Evolutionary conservation across 1,140 invertebrate species (phyloP), one percentile per base, ranked within the genome.

Genomic region (Bicyclus anynana): DNA sequence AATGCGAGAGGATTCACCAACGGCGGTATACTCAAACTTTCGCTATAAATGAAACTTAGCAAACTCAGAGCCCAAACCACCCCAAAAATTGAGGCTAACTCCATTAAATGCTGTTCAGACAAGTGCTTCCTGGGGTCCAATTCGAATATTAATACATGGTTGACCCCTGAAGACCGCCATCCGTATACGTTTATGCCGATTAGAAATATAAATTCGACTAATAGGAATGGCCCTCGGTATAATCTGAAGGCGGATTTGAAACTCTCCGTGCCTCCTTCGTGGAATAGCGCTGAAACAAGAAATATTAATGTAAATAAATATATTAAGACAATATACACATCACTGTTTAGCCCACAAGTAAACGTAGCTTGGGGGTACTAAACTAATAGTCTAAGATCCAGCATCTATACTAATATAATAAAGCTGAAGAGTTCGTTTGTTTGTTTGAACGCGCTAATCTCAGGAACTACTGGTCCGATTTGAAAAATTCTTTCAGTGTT

Each of bases 81-180:
- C 13, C 97, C 97, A 63, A 99, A 95, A 59, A 99, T 96, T 0
- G 97, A 94, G 0, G 98, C 96, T 63, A 99, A 84, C 89, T 99
- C 98, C 93, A 99, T 97, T 1, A 99, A 89, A 88, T 99, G 96
- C 75, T 99, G 98, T 76, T 99, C 97, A 0, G 97, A 95, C 0
- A 97, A 89, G 91, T 99, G 98, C 89, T 99, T 98, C 51, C 99
- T 90, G 0, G 98, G 99, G 89, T 99, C 98, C 44, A 99, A 90
- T 85, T 99, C 98, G 83, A 99, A 99, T 67, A 99, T 99, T 0
- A 99, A 91, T 0, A 99, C 98, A 85, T 99, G 99, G 91, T 99
- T 99, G 3, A 99, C 98, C 9, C 98, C 98, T 0, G 97, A 98
- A 4, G 96, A 97, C 65, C 98, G 91, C 98, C 98, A 99, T n/a